Percentiles rank a stretch among this genome's conserved stretches.
phyloP scores from a whole-genome alignment of 2,797 vertebrate species.

The Arremon brunneinucha region DNA sequence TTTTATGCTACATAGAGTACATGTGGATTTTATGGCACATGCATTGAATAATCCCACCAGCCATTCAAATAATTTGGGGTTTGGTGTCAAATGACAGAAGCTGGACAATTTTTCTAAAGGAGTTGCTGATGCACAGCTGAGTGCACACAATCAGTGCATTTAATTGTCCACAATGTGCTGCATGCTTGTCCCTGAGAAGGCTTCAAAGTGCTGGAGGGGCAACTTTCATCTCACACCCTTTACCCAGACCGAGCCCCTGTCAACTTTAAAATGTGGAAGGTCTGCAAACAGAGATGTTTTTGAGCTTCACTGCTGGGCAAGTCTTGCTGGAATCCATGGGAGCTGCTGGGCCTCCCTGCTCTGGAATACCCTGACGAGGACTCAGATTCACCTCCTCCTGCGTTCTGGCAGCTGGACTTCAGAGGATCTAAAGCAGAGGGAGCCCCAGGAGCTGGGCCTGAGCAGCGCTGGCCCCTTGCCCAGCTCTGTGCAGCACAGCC shows the following conservation, averaged over 20 bases:
- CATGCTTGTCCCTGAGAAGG: background rate
- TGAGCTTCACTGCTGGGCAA: background rate
- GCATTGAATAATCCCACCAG: background rate
- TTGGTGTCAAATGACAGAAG: background rate
- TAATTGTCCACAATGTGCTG: background rate
- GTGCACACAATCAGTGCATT: background rate
- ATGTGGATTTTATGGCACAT: background rate
- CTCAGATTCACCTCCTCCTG: background rate
- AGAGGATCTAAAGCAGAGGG: background rate
- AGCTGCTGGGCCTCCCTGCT: background rate
- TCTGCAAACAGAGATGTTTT: background rate
- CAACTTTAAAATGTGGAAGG: background rate
- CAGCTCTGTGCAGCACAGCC: background rate
- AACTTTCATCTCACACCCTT: background rate
- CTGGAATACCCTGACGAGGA: background rate
- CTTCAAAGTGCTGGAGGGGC: background rate
- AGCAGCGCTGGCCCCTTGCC: rapidly evolving
- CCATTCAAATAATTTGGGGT: background rate
- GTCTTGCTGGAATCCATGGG: background rate
- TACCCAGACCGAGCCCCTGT: rapidly evolving
- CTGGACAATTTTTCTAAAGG: background rate
- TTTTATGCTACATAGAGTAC: background rate
- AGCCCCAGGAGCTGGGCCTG: background rate
- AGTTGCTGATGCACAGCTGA: background rate
- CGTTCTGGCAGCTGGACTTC: background rate